phyloP scores from a whole-genome alignment of 2,113 vertebrate species.

The Ophiodon elongatus region DNA sequence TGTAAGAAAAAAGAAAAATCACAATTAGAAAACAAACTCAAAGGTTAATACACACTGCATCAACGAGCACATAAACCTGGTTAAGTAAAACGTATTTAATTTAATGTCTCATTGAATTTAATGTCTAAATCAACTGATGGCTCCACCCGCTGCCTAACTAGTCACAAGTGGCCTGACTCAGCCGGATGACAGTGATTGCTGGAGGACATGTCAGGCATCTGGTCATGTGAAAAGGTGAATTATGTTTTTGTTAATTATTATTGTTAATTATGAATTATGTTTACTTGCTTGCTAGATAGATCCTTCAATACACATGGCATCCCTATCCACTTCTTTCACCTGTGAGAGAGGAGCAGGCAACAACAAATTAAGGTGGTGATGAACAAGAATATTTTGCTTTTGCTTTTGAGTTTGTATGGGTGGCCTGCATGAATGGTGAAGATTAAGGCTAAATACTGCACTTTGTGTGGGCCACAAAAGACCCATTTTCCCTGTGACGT shows the following conservation, averaged over 20 bases:
- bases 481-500: not conserved
- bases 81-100: not conserved
- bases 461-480: not conserved
- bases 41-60: not conserved
- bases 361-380: not conserved
- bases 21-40: not conserved
- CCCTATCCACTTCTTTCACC: not conserved
- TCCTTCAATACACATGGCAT: too few relatives aligned
- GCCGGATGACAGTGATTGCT: not conserved
- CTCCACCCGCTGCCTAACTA: not conserved
- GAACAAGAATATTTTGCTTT: not conserved
- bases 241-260: too few relatives aligned
- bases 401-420: not conserved
- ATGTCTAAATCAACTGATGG: not conserved
- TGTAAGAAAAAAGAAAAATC: not conserved
- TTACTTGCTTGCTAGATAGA: not conserved
- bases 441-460: not conserved
- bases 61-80: not conserved
- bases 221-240: not conserved
- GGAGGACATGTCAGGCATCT: not conserved
- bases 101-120: not conserved
- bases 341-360: not conserved
- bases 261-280: not conserved
- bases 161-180: not conserved
- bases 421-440: not conserved